Conservation (phyloP, 2,797 vertebrate genomes). For the Gobio occitaniae region DNA sequence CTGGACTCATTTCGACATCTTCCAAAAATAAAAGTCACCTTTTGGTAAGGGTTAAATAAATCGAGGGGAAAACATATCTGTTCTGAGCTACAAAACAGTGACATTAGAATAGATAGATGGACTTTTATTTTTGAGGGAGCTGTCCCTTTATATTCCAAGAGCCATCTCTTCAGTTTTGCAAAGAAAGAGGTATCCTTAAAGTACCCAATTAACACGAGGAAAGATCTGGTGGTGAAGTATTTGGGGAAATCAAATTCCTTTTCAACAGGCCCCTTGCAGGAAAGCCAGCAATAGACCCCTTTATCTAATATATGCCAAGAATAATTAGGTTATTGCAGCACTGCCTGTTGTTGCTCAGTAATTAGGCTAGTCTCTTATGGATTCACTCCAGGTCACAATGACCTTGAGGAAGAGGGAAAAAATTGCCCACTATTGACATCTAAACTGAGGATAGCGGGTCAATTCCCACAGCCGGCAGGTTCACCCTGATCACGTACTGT, state of each 20-base stretch:
- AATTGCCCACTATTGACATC: constrained; percentile 59
- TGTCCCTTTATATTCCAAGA: constrained; percentile 39
- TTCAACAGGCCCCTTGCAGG: constrained; percentile 60
- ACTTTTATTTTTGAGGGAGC: background rate
- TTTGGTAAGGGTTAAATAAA: constrained; percentile 36
- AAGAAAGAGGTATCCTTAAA: constrained; percentile 57
- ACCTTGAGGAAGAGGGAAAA: constrained; percentile 62
- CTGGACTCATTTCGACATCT: background rate
- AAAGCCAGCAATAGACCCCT: constrained; percentile 61
- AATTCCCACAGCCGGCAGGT: constrained; percentile 56
- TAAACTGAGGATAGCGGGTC: constrained; percentile 51
- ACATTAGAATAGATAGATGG: background rate
- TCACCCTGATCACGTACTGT: constrained; percentile 58
- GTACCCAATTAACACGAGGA: constrained; percentile 66
- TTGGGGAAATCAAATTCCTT: constrained; percentile 65
- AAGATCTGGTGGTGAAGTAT: constrained; percentile 56
- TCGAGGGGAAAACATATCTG: constrained; percentile 30
- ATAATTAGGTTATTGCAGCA: constrained; percentile 68
- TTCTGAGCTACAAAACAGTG: constrained; percentile 24
- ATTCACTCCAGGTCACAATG: constrained; percentile 60
- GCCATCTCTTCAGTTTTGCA: constrained; percentile 42
- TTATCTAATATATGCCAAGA: constrained; percentile 68
- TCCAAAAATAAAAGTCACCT: constrained; percentile 45
- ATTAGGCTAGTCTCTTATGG: constrained; percentile 63
- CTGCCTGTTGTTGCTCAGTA: constrained; percentile 66